Evolutionary conservation across 2,888 invertebrate genomes (phyloP).

Genomic region (Sarcophaga subvicina): DNA sequence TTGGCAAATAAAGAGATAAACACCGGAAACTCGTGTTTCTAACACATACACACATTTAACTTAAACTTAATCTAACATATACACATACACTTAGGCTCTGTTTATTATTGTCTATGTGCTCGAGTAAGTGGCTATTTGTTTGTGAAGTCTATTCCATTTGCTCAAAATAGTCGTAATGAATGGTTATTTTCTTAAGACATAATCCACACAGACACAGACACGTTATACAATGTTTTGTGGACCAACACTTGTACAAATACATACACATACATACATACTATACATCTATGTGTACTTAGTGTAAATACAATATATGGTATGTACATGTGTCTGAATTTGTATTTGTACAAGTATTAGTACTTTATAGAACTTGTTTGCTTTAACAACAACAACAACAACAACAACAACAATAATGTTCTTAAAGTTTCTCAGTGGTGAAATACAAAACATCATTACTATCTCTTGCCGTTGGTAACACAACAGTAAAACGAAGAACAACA

Average conservation of each 20-base stretch:
- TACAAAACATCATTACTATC: too few relatives aligned
- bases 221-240: not conserved
- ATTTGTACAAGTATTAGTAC: too few relatives aligned
- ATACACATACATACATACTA: too few relatives aligned
- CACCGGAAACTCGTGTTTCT: constrained; percentile 26
- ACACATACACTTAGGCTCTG: not conserved
- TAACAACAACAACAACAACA: too few relatives aligned
- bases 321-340: too few relatives aligned
- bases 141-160: not conserved
- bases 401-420: too few relatives aligned
- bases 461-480: too few relatives aligned
- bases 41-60: not conserved
- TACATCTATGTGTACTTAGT: too few relatives aligned
- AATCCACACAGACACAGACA: not conserved
- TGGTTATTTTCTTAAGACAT: not conserved
- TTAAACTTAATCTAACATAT: not conserved
- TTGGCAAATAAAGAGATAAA: constrained; percentile 17
- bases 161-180: not conserved
- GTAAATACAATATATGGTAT: too few relatives aligned
- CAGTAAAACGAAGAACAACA: too few relatives aligned
- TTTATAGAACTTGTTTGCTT: too few relatives aligned
- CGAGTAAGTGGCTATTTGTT: not conserved
- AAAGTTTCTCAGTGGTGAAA: too few relatives aligned
- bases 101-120: not conserved
- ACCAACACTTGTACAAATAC: not conserved